phyloP scores from a whole-genome alignment of 1,140 invertebrate species.

The Chrysomallon squamiferum region DNA sequence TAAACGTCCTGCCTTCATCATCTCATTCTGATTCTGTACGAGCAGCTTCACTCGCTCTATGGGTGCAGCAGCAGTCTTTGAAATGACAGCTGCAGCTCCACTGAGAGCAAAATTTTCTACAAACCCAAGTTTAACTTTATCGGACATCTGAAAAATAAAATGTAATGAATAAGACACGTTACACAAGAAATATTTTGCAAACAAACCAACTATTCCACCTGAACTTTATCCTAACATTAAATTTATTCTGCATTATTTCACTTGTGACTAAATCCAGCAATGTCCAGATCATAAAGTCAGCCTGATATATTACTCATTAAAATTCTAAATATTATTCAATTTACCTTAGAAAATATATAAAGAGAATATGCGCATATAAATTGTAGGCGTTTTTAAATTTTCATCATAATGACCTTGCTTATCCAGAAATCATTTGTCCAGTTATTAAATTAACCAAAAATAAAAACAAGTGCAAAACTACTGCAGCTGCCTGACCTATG shows the following conservation, averaged over 20 bases:
- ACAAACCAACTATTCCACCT: not conserved
- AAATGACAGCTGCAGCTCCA: slow-evolving; percentile 52
- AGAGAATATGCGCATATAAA: no score
- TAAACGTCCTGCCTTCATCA: slow-evolving; percentile 52
- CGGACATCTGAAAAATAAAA: slow-evolving; percentile 7
- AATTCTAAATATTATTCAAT: no score
- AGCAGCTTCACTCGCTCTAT: slow-evolving; percentile 92
- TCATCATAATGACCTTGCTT: no score
- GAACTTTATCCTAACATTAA: not conserved
- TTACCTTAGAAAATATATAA: no score
- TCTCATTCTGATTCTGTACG: slow-evolving; percentile 68
- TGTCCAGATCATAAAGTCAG: not conserved
- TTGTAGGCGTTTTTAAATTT: no score
- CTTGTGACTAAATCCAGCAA: not conserved
- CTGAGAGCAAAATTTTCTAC: slow-evolving; percentile 51
- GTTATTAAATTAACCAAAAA: no score
- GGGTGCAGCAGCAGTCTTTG: slow-evolving; percentile 63
- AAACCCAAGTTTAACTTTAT: slow-evolving; percentile 30
- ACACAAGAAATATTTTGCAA: not conserved
- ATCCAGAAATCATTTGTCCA: no score
- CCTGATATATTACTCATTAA: not conserved
- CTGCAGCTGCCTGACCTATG: no score
- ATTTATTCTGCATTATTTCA: not conserved
- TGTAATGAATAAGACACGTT: not conserved
- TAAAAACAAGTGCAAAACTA: no score